phyloP scores from a whole-genome alignment of 2,888 invertebrate genomes.

The Dryobota labecula region DNA sequence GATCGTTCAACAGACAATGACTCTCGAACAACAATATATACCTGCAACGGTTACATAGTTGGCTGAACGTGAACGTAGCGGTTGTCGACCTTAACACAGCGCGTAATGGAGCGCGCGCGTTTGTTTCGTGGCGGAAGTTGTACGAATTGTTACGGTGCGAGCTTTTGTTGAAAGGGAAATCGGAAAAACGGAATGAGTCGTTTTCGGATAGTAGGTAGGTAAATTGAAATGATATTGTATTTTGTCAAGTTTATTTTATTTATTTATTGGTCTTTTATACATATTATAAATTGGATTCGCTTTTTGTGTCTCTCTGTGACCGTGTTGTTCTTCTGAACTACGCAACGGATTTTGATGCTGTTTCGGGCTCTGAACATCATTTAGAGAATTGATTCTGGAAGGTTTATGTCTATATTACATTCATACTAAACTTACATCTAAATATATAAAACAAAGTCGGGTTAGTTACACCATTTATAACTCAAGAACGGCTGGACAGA shows the following conservation, averaged over 20 bases:
- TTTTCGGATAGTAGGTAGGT: background rate
- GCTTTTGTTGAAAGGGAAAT: slow-evolving; percentile 25
- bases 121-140: slow-evolving; percentile 36
- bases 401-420: background rate
- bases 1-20: slow-evolving; percentile 1
- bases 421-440: no score
- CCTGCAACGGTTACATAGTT: slow-evolving; percentile 53
- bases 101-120: slow-evolving; percentile 55
- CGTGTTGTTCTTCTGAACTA: background rate
- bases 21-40: slow-evolving; percentile 8
- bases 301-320: no score
- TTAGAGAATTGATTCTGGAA: background rate
- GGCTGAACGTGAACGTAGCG: slow-evolving; percentile 43
- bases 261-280: no score
- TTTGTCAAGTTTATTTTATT: slow-evolving; percentile 1
- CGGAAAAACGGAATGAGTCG: background rate
- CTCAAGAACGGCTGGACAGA: no score
- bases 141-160: slow-evolving; percentile 31
- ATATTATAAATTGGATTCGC: background rate
- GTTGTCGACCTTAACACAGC: slow-evolving; percentile 57
- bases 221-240: slow-evolving; percentile 6
- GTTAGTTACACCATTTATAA: no score
- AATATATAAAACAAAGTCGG: no score
- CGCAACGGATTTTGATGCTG: background rate
- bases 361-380: background rate